phyloP scores from a whole-genome alignment of 2,113 vertebrate species.

The Turnix velox region DNA sequence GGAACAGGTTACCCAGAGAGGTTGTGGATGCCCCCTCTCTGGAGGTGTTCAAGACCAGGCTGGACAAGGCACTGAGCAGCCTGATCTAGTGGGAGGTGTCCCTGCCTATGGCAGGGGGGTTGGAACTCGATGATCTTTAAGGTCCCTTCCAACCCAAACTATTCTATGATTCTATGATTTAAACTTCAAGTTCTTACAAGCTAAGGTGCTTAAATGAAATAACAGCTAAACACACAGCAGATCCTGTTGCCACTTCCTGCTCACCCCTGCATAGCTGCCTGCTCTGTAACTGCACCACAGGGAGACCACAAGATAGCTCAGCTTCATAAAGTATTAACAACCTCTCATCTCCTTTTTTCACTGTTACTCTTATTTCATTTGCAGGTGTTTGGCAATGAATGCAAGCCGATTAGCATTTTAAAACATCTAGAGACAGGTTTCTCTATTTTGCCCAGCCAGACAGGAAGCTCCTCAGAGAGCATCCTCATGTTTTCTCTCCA shows the following conservation, averaged over 20 bases:
- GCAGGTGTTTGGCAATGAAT: slow-evolving; percentile 69
- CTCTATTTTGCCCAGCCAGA: slow-evolving; percentile 17
- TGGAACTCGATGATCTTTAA: no score
- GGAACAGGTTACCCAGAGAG: no score
- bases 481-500: background rate
- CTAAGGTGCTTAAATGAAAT: background rate
- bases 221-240: background rate
- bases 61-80: no score
- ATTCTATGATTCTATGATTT: no score
- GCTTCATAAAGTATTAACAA: background rate
- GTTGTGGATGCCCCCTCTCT: no score
- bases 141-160: no score
- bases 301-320: background rate
- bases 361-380: background rate
- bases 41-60: no score
- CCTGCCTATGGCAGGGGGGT: no score
- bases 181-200: background rate
- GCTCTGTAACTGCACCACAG: background rate
- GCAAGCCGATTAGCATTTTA: slow-evolving; percentile 43
- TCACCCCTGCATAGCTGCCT: background rate
- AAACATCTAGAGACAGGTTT: slow-evolving; percentile 18
- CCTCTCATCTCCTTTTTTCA: background rate
- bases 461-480: slow-evolving; percentile 39
- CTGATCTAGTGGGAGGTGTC: no score
- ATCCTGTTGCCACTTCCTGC: background rate